Conservation (phyloP, 2,888 invertebrate genomes). For the Eristalis pertinax region DNA sequence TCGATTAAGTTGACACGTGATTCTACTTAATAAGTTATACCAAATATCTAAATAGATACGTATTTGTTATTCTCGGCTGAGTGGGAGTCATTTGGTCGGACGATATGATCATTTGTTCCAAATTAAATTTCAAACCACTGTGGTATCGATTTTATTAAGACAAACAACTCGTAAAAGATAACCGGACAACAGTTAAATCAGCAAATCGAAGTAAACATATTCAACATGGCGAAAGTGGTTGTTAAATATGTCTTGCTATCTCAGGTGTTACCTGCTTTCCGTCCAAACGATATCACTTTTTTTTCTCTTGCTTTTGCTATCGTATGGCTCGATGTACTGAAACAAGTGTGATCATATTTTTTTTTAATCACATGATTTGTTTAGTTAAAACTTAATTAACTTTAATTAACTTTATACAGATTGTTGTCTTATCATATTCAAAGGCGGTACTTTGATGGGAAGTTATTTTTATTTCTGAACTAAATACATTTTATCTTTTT, state of each 20-base stretch:
- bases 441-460: neutral
- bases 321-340: conserved; percentile 3
- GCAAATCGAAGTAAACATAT: conserved; percentile 1
- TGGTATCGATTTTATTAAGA: conserved; percentile 2
- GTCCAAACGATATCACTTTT: neutral
- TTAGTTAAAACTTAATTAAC: conserved; percentile 27
- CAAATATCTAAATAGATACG: neutral
- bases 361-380: conserved; percentile 32
- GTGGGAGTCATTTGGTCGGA: neutral
- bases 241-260: conserved; percentile 11
- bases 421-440: conserved; percentile 3
- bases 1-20: neutral
- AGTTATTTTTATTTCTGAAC: neutral
- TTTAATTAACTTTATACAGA: conserved; percentile 29
- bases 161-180: conserved; percentile 2
- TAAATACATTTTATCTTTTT: neutral
- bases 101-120: neutral
- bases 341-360: conserved; percentile 25
- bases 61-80: neutral
- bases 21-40: neutral
- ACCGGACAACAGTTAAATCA: neutral
- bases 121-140: neutral
- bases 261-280: neutral
- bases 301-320: neutral
- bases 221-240: conserved; percentile 8